Base-by-base conservation (phyloP, 2,888 invertebrate species). In the Dasysyrphus albostriatus region DNA sequence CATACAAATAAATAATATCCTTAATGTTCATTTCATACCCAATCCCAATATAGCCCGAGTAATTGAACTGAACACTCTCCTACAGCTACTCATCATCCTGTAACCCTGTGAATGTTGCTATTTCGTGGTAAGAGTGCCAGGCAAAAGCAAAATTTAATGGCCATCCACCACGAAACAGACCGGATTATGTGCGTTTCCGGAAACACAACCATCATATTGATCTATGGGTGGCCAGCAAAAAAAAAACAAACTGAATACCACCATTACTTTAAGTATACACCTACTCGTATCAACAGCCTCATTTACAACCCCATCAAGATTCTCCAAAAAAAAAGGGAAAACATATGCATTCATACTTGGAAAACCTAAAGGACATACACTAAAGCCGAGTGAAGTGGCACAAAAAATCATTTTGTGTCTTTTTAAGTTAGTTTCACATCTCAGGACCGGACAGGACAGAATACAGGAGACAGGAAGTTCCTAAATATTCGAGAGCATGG, bases 251-350 rank as follows among this genome's bases (percentile, higher is more conserved):
- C 54, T 10, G 59, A 61, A 78, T 78, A 47, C 81, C 69, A 81
- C 81, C 73, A 85, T 81, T 67, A 73, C 73, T 85, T 77, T 65
- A 77, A 70, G 81, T 78, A 81, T 59, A 24, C 1, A 24, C 19
- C n/a, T 19, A 29, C 54, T 54, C 54, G 29, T 32, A 42, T 85
- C 70, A 85, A 74, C 77, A 73, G 73, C 61, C 63, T 65, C 82
- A 69, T 85, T 82, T 81, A 85, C 81, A 85, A 82, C 73, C 81
- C 77, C 82, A 74, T 85, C 81, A 85, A 77, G 70, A 76, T 72
- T 75, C 58, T 70, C 63, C 63, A 54, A 14, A 67, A 49, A 49
- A 34, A 19, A n/a, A 32, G 14, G 42, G 12, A 49, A 44, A 70
- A 70, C 69, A 74, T 59, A 61, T 44, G 42, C 74, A 73, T 54